Evolutionary conservation across 2,888 invertebrate genomes (phyloP).

Genomic region (Dorcus parallelipipedus): DNA sequence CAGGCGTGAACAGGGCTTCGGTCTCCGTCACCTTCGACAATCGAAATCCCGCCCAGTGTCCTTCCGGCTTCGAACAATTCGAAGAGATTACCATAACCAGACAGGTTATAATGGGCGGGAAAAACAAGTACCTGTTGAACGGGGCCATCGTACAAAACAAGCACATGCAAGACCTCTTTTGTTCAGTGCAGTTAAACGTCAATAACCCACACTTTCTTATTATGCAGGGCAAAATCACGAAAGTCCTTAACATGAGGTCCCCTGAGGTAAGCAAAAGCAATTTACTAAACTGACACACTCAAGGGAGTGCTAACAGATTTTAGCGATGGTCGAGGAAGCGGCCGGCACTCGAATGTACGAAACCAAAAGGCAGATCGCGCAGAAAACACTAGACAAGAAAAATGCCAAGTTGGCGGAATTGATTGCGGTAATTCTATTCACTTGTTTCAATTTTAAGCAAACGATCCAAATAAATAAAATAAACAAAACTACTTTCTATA

Average conservation of each 20-base stretch:
- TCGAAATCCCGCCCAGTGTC: constrained; percentile 72
- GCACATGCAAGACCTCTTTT: constrained; percentile 90
- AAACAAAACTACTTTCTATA: too few relatives aligned
- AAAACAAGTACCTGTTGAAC: constrained; percentile 92
- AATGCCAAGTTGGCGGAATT: constrained; percentile 87
- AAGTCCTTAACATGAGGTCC: constrained; percentile 98
- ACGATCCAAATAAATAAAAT: too few relatives aligned
- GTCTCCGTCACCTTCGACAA: constrained; percentile 97
- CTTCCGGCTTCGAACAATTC: constrained; percentile 87
- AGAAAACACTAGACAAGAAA: constrained; percentile 88
- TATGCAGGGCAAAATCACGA: constrained; percentile 99
- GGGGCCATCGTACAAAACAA: constrained; percentile 88
- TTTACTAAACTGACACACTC: not conserved
- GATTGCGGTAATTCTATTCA: constrained; percentile 58
- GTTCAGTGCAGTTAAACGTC: constrained; percentile 94
- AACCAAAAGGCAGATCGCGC: constrained; percentile 81
- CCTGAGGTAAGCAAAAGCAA: constrained; percentile 65
- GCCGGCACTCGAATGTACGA: constrained; percentile 98
- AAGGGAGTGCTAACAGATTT: constrained; percentile 56
- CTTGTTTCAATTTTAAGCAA: not conserved
- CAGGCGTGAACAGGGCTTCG: constrained; percentile 91
- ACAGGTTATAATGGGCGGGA: constrained; percentile 84
- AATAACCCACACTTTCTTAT: constrained; percentile 99
- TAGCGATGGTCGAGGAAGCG: constrained; percentile 98
- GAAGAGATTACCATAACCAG: constrained; percentile 90